These are phyloP conservation scores for Muraenolepis orangiensis DNA, from an alignment of 2,797 vertebrate genomes.

Conservation along the genomic window DNA sequence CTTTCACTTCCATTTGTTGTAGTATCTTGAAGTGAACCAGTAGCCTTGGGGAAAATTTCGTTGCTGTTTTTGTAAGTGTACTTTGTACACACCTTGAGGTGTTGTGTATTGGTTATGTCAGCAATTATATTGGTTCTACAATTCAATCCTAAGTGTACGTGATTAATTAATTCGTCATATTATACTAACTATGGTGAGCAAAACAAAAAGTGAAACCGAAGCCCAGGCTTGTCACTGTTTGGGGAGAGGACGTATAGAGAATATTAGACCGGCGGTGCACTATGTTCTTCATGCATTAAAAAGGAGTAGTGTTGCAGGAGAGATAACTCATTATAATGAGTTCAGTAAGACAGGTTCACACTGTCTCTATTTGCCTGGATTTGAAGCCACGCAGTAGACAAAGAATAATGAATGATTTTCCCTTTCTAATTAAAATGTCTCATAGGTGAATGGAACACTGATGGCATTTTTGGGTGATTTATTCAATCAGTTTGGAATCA, in stretches of 20 bases:
- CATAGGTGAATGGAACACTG: constrained; percentile 49
- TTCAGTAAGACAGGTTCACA: neutral
- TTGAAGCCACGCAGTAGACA: neutral
- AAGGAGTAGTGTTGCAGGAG: neutral
- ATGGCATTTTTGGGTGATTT: constrained; percentile 41
- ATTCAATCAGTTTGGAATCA: constrained; percentile 57
- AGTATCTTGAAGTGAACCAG: neutral
- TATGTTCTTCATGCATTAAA: neutral
- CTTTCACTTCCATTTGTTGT: neutral
- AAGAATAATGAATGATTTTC: constrained; percentile 48
- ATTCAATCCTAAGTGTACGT: too few relatives aligned
- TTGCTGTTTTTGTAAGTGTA: neutral
- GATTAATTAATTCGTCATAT: too few relatives aligned
- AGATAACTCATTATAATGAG: neutral
- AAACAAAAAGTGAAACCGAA: neutral
- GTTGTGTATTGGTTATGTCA: too few relatives aligned
- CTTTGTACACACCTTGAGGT: too few relatives aligned
- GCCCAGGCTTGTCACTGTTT: neutral
- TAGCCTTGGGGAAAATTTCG: neutral
- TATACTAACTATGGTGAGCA: too few relatives aligned
- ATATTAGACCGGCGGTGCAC: neutral
- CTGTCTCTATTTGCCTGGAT: neutral
- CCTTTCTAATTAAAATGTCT: constrained; percentile 53
- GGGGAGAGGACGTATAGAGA: neutral
- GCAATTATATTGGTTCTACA: too few relatives aligned